Conservation (phyloP, 2,113 vertebrate species). For the Amazona vittata region DNA sequence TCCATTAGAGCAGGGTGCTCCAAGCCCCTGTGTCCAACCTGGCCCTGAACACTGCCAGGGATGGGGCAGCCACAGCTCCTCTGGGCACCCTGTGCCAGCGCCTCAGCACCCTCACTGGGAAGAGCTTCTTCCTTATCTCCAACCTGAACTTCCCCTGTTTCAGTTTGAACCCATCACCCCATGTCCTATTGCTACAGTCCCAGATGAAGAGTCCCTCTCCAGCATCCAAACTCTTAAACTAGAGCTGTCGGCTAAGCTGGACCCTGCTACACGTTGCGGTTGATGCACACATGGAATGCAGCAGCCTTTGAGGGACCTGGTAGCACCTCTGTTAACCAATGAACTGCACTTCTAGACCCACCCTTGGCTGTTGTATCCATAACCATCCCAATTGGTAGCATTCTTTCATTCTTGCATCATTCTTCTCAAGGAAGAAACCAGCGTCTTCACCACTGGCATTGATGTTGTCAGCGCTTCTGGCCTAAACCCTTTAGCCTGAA, state of each 20-base stretch:
- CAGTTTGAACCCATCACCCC: no score
- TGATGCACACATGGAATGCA: accelerated
- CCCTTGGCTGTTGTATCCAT: not conserved
- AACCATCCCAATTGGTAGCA: not conserved
- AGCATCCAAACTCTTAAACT: no score
- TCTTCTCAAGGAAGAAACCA: not conserved
- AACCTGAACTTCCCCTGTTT: no score
- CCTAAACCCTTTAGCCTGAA: not conserved
- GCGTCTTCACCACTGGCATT: not conserved
- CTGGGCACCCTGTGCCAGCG: no score
- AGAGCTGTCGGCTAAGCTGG: not conserved
- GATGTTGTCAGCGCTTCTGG: accelerated
- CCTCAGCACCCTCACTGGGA: no score
- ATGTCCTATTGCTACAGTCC: no score
- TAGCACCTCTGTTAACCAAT: not conserved
- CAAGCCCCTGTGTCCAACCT: not conserved
- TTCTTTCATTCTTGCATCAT: not conserved
- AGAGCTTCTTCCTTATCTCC: no score
- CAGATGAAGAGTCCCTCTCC: no score
- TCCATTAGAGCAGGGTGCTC: not conserved
- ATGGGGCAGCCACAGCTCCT: not conserved
- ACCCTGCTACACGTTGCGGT: not conserved
- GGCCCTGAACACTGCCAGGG: not conserved
- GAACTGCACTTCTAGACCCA: accelerated
- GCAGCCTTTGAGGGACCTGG: not conserved